These are phyloP conservation scores for Cydia strobilella DNA, from an alignment of 1,140 invertebrate genomes.

Conservation along the genomic window DNA sequence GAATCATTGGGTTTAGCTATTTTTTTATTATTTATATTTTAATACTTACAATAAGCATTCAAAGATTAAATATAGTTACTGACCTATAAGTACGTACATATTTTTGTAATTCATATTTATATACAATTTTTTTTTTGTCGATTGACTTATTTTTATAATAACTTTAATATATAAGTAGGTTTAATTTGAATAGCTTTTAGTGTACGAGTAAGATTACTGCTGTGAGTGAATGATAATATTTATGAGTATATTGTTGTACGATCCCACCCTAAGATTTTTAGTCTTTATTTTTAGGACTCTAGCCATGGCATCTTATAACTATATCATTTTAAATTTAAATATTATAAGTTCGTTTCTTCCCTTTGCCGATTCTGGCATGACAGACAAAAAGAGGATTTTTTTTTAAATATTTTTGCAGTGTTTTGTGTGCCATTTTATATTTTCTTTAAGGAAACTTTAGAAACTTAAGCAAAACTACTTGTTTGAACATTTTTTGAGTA, in stretches of 20 bases:
- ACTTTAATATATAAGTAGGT: neutral
- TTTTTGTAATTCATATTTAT: no score
- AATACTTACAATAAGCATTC: no score
- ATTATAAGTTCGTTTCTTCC: neutral
- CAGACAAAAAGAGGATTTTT: neutral
- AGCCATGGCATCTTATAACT: neutral
- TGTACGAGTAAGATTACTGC: neutral
- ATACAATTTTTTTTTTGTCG: no score
- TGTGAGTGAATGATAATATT: slow-evolving; percentile 6
- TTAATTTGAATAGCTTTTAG: neutral
- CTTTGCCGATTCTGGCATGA: neutral
- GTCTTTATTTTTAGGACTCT: neutral
- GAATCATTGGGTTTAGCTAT: neutral
- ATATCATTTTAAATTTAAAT: neutral
- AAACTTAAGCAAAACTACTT: neutral
- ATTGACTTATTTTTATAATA: neutral
- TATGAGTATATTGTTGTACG: neutral
- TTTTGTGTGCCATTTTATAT: slow-evolving; percentile 6
- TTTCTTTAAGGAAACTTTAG: neutral
- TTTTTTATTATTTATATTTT: neutral
- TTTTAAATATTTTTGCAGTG: neutral
- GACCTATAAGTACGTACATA: no score
- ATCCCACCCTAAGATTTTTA: slow-evolving; percentile 6
- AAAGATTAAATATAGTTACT: no score
- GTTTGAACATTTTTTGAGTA: neutral